phyloP scores from a whole-genome alignment of 92 coral and sea anemone species.

The Heliopora coerulea region DNA sequence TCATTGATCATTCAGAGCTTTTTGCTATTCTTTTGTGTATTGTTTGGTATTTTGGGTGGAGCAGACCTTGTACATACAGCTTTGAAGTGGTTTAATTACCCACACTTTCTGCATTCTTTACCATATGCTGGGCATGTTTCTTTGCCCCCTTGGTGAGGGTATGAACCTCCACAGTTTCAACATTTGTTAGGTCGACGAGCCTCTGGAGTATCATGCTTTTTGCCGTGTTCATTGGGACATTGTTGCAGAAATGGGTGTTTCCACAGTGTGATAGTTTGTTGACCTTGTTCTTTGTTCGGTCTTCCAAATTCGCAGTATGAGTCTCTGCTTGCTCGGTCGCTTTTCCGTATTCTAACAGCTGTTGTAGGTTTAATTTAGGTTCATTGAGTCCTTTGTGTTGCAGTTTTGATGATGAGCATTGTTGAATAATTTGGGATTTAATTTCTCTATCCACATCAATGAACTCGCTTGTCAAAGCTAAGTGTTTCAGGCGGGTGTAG shows the following conservation, averaged over 20 bases:
- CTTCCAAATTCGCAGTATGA: neutral
- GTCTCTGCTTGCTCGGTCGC: conserved; percentile 10
- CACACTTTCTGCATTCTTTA: no score
- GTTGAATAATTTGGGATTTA: conserved; percentile 61
- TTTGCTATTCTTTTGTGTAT: no score
- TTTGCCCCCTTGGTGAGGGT: no score
- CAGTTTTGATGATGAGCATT: conserved; percentile 42
- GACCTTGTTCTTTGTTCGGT: no score
- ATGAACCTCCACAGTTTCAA: neutral
- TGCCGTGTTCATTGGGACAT: no score
- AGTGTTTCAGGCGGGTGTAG: conserved; percentile 52
- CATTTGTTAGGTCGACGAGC: conserved; percentile 22
- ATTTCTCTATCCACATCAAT: conserved; percentile 55
- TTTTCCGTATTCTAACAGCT: conserved; percentile 13
- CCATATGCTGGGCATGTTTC: no score
- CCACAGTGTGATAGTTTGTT: no score
- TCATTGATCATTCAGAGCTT: no score
- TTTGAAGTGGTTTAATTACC: conserved; percentile 32
- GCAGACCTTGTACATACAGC: conserved; percentile 19
- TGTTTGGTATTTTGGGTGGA: no score
- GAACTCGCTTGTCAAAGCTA: conserved; percentile 55
- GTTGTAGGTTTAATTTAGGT: neutral
- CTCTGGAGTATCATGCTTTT: no score
- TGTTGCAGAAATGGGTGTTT: no score
- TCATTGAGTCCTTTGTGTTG: conserved; percentile 44